phyloP scores from a whole-genome alignment of 1,140 invertebrate genomes.

The Caerostris extrusa region DNA sequence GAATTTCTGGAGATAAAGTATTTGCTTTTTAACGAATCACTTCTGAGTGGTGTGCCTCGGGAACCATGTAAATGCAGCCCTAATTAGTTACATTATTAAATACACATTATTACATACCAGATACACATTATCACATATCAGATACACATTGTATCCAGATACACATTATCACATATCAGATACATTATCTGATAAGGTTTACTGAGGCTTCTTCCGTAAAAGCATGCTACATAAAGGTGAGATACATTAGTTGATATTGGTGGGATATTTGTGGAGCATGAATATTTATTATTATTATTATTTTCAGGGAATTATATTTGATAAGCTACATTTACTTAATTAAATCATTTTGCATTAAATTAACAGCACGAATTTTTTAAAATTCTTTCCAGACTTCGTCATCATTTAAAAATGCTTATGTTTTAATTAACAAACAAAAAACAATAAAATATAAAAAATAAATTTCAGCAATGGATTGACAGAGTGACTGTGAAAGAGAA shows the following conservation, averaged over 20 bases:
- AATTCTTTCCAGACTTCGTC: not conserved
- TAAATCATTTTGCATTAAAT: not conserved
- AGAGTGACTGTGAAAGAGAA: not conserved
- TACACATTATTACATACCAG: no score
- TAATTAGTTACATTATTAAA: constrained; percentile 8
- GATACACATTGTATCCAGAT: no score
- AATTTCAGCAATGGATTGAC: not conserved
- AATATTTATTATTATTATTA: no score
- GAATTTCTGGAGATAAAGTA: not conserved
- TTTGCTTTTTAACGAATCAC: not conserved
- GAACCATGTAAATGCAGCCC: constrained; percentile 9
- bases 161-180: no score
- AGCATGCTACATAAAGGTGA: no score
- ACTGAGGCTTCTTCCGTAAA: no score
- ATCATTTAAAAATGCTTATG: not conserved
- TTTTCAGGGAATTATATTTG: no score
- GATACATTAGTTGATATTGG: no score
- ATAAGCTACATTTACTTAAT: not conserved
- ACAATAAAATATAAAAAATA: not conserved
- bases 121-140: no score
- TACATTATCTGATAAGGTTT: no score
- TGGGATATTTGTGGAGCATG: no score
- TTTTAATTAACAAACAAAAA: not conserved
- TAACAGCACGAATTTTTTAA: no score
- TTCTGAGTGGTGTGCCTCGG: not conserved